Evolutionary conservation across 1,140 invertebrate genomes (phyloP), one percentile per base, ranked within the genome.

Genomic region (Battus philenor): DNA sequence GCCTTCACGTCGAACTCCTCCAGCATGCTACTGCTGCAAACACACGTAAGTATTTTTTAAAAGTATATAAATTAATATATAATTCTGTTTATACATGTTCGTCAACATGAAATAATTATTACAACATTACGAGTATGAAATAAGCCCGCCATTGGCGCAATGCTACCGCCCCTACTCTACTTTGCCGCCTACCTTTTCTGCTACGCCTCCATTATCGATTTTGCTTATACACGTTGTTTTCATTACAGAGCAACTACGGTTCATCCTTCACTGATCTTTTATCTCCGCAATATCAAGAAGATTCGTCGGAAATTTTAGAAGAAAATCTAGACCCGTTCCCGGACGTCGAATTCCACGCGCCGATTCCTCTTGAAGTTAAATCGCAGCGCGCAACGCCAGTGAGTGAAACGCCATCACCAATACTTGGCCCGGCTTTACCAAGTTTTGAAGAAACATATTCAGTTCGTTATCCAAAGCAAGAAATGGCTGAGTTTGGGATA

Each of bases 401-500:
- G 13, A 85, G 79, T 41, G 79, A 78, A 47, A 67, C 69, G n/a
- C 70, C 84, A 7, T 80, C 80, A 34, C 82, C 81, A 4, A 77
- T 64, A 8, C 60, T 86, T 60, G 89, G 88, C 44, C 90, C 91
- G 29, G 91, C 93, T 18, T 79, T 95, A 47, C 93, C 93, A 33
- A 94, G 93, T 85, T 95, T 95, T 83, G 92, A 94, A 86, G 94
- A 95, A 80, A 95, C 93, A 15, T 95, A 95, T 74, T 93, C 92
- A 18, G 89, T 92, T 22, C 89, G 91, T 36, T 91, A 92, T 59
- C 79, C 81, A 50, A 88, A 88, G 59, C 84, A 88, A 77, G 86
- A 90, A 66, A 78, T 89, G 52, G 77, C 87, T 33, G 83, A 87
- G 50, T 86, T 90, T 47, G 90, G 90, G 1, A 89, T 93, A 55